Evolutionary conservation across 1,140 invertebrate genomes (phyloP).

Genomic region (Heliothis subflexa): DNA sequence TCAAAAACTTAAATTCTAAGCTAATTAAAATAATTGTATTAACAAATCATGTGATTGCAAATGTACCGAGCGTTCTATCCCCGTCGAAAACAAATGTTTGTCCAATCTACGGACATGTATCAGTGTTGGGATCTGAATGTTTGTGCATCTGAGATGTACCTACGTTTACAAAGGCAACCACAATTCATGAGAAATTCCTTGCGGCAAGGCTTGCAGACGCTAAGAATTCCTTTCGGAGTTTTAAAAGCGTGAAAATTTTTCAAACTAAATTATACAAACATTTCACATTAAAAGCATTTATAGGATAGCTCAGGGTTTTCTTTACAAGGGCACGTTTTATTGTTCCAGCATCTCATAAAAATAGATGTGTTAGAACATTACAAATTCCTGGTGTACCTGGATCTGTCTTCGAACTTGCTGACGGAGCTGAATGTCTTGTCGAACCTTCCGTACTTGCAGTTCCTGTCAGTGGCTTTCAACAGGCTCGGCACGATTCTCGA

Average conservation of each 20-base stretch:
- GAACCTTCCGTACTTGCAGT: conserved; percentile 76
- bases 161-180: too few species aligned
- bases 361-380: conserved; percentile 76
- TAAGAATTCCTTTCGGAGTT: too few species aligned
- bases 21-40: too few species aligned
- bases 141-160: too few species aligned
- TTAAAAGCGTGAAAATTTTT: too few species aligned
- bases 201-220: too few species aligned
- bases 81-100: too few species aligned
- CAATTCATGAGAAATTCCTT: too few species aligned
- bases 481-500: conserved; percentile 74
- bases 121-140: neutral
- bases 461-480: conserved; percentile 74
- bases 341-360: conserved; percentile 68
- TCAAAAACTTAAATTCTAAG: too few species aligned
- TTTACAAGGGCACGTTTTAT: conserved; percentile 6
- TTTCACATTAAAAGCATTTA: neutral
- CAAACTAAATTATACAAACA: neutral
- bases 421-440: conserved; percentile 70
- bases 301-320: neutral
- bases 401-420: conserved; percentile 75
- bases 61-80: too few species aligned
- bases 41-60: too few species aligned
- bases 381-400: conserved; percentile 77
- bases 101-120: too few species aligned